Evolutionary conservation across 2,113 vertebrate genomes (phyloP), one percentile per base, ranked within the genome.

Genomic region (Prietella phreatophila): DNA sequence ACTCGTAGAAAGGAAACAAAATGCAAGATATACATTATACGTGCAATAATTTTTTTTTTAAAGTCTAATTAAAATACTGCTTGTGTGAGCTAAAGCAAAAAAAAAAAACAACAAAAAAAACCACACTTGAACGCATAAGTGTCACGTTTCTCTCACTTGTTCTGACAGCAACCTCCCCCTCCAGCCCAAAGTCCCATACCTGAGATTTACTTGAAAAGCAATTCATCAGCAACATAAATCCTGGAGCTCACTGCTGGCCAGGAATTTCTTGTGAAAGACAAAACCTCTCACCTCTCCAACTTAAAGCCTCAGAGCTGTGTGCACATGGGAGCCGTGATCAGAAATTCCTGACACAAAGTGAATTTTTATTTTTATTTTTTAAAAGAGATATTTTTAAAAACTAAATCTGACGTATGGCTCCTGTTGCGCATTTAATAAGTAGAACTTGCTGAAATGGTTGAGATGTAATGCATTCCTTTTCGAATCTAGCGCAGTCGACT

Each of bases 191-290:
- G 87, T 89, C 79, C 50, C 58, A 80, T 91, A 91, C 91, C 87
- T 89, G 71, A 90, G 92, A 94, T 93, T 94, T 93, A 93, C 93
- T 87, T 86, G 90, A 92, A 93, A 92, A 91, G 90, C 89, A 91
- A 95, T 95, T 95, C 93, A 95, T 95, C 92, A 93, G 91, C 89
- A n/a, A 85, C 91, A 93, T 94, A 93, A 95, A 93, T 93, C 84
- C 65, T 89, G 71, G 15, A 84, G 88, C 89, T 89, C 88, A 9
- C 83, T 67, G 89, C 88, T 86, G 91, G 89, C 56, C 47, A 92
- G 91, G 92, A 95, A 94, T 93, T 90, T 90, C 92, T 93, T 55
- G 73, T 94, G 93, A 95, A 95, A 95, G 91, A 87, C 75, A 63
- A 94, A 89, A 94, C 91, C 86, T 84, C 55, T 86, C 82, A 83